A percentile compares a stretch with the other conserved stretches of the same genome.
These are phyloP conservation scores for Drosophila athabasca DNA, from an alignment of 1,140 invertebrate genomes.

Conservation along the genomic window DNA sequence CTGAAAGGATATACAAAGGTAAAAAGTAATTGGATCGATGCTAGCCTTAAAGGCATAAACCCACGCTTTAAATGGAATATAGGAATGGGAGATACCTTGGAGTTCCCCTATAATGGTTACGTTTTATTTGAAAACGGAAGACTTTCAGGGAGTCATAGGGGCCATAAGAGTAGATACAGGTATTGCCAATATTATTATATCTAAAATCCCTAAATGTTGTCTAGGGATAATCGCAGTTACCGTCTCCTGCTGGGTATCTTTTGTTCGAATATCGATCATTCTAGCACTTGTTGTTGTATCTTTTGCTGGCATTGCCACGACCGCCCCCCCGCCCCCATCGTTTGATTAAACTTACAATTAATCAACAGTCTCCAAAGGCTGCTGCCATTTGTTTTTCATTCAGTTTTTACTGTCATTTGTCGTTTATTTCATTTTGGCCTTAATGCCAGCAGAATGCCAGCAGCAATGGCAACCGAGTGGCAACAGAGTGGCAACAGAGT, in stretches of 20 bases:
- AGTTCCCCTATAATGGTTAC: no score
- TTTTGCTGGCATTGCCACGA: neutral
- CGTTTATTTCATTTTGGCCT: constrained; percentile 32
- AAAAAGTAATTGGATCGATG: no score
- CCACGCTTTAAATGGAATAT: no score
- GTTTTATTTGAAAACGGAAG: no score
- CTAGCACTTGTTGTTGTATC: neutral
- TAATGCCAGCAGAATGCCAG: constrained; percentile 7
- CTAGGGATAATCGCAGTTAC: no score
- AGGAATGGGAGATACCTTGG: no score
- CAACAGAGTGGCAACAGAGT: neutral
- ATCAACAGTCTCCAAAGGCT: constrained; percentile 48
- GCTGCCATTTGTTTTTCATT: constrained; percentile 40
- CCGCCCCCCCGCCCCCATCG: neutral
- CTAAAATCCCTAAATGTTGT: no score
- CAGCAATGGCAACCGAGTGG: constrained; percentile 10
- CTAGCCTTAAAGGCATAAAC: no score
- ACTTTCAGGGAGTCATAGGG: no score
- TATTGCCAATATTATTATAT: no score
- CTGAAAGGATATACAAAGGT: no score
- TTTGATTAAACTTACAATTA: constrained; percentile 70
- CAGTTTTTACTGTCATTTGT: constrained; percentile 41
- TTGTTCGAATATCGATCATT: neutral
- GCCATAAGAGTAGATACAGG: no score
- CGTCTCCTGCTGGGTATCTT: constrained; percentile 1